Evolutionary conservation across 2,113 vertebrate species (phyloP).

Genomic region (Smithornis capensis): DNA sequence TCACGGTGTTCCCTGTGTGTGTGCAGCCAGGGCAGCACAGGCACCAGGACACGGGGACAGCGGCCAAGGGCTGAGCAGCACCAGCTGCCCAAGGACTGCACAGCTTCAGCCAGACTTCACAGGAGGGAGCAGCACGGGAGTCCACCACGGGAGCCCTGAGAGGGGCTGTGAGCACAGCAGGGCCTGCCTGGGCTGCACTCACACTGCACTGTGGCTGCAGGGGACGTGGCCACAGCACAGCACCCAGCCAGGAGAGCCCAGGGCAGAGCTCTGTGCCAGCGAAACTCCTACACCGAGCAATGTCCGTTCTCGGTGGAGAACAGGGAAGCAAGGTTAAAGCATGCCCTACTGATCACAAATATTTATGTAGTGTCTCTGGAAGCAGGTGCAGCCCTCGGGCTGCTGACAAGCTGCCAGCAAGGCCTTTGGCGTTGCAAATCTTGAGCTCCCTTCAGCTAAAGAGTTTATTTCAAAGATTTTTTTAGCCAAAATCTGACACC

Average conservation of each 20-base stretch:
- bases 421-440: neutral
- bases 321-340: neutral
- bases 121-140: neutral
- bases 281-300: fast-evolving
- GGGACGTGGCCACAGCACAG: fast-evolving
- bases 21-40: neutral
- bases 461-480: neutral
- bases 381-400: slow-evolving; percentile 9
- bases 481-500: neutral
- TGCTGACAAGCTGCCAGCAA: slow-evolving; percentile 8
- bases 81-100: fast-evolving
- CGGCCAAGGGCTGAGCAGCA: fast-evolving
- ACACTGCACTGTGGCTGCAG: neutral
- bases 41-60: neutral
- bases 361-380: neutral
- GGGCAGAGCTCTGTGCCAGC: too few relatives aligned
- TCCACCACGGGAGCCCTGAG: fast-evolving
- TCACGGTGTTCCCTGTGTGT: neutral
- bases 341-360: neutral
- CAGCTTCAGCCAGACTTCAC: fast-evolving
- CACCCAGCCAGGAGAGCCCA: fast-evolving
- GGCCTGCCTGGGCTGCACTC: fast-evolving
- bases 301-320: too few relatives aligned
- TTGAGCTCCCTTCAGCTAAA: neutral
- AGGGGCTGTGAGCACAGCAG: neutral